Conservation (phyloP, 2,888 invertebrate genomes). For the Taenaris catops region DNA sequence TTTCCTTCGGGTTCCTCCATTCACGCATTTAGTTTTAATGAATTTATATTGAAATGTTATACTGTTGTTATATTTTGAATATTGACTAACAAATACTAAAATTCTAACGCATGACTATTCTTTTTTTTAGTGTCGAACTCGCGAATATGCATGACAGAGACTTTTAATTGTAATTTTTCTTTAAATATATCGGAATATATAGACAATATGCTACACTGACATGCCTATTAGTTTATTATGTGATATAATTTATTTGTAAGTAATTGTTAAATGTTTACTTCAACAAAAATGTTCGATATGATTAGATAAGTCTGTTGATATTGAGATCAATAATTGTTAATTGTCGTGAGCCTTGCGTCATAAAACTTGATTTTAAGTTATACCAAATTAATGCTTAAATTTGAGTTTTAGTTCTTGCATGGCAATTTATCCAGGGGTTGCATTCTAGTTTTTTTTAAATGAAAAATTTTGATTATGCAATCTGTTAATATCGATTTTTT, state of each 20-base stretch:
- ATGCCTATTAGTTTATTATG: constrained; percentile 46
- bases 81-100: constrained; percentile 76
- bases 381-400: constrained; percentile 46
- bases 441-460: constrained; percentile 67
- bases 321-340: constrained; percentile 42
- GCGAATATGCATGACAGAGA: constrained; percentile 71
- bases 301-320: constrained; percentile 9
- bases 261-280: constrained; percentile 64
- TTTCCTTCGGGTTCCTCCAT: constrained; percentile 52
- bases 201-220: constrained; percentile 48
- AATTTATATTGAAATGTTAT: constrained; percentile 27
- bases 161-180: constrained; percentile 37
- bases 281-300: constrained; percentile 49
- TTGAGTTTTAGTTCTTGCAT: constrained; percentile 73
- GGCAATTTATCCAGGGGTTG: constrained; percentile 71
- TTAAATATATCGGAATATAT: constrained; percentile 23
- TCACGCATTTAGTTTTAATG: constrained; percentile 34
- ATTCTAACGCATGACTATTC: constrained; percentile 71
- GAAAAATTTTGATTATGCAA: constrained; percentile 77
- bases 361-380: constrained; percentile 72
- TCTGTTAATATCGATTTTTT: constrained; percentile 46
- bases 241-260: constrained; percentile 27
- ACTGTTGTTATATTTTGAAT: constrained; percentile 52
- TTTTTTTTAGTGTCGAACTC: constrained; percentile 60
- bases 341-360: constrained; percentile 60